A percentile compares a stretch with the other conserved stretches of the same genome.
These are phyloP conservation scores for Drosophila sp. DNA, from an alignment of 1,140 invertebrate genomes.

Conservation along the genomic window DNA sequence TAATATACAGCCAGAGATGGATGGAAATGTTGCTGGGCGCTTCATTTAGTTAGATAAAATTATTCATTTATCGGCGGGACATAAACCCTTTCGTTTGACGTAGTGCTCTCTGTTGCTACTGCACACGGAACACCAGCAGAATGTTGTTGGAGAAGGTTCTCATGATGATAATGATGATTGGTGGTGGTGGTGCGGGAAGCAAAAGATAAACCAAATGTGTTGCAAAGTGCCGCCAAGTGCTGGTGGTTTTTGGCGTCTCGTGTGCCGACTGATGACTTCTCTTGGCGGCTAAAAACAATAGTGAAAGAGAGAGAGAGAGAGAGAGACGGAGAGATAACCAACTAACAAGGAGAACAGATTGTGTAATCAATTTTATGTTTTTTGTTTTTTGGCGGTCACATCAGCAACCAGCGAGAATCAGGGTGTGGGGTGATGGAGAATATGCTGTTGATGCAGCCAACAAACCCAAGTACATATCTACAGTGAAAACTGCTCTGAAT, in stretches of 20 bases:
- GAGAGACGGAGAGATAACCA: conserved; percentile 34
- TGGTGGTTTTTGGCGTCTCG: conserved; percentile 60
- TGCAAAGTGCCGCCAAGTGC: conserved; percentile 2
- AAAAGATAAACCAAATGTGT: conserved; percentile 3
- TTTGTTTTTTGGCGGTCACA: conserved; percentile 16
- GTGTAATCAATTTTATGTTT: conserved; percentile 42
- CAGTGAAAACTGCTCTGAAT: not conserved
- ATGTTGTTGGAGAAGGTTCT: not conserved
- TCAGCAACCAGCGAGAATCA: conserved; percentile 1
- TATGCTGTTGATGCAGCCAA: conserved; percentile 13
- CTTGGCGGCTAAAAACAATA: not conserved
- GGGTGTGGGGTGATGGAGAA: conserved; percentile 3
- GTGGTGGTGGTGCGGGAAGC: not conserved
- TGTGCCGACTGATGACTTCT: conserved; percentile 44
- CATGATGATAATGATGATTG: not conserved
- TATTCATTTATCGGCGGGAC: conserved; percentile 26
- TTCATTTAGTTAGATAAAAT: not conserved
- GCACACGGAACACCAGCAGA: conserved; percentile 39
- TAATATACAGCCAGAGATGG: conserved; percentile 19
- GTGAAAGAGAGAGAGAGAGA: not conserved
- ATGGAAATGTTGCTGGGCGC: not conserved
- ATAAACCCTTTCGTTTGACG: not conserved
- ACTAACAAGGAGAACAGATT: conserved; percentile 31
- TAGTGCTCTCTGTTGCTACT: not conserved
- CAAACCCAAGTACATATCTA: not conserved